Conservation (phyloP, 2,888 invertebrate genomes). For the Acanthosepion lycidas region DNA sequence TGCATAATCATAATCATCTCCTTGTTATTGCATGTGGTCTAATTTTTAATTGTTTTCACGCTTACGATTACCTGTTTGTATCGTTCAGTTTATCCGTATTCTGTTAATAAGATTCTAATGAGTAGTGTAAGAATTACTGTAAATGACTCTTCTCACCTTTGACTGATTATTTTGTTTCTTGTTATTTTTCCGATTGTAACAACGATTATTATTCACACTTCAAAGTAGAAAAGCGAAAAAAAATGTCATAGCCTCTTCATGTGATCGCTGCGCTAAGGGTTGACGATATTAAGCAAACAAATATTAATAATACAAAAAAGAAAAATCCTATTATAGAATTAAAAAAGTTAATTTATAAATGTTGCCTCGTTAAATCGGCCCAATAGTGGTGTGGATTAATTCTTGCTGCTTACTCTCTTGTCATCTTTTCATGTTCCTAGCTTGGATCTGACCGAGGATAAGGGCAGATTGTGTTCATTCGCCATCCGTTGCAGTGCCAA, state of each 20-base stretch:
- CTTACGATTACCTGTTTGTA: background rate
- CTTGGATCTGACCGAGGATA: background rate
- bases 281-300: background rate
- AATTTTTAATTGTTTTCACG: background rate
- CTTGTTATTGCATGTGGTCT: background rate
- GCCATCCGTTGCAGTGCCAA: conserved; percentile 11
- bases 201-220: background rate
- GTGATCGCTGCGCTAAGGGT: background rate
- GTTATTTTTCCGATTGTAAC: background rate
- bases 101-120: background rate
- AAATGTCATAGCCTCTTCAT: background rate
- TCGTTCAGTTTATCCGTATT: background rate
- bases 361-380: background rate
- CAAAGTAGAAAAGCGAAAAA: background rate
- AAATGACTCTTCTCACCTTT: conserved; percentile 4
- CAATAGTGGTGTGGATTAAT: background rate
- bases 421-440: background rate
- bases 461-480: background rate
- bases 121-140: background rate
- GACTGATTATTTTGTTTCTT: background rate
- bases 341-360: background rate
- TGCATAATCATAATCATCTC: background rate
- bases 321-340: background rate
- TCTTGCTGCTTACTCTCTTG: background rate
- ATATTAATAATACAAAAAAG: background rate